Evolutionary conservation across 2,888 invertebrate species (phyloP).

Genomic region (Theretra japonica): DNA sequence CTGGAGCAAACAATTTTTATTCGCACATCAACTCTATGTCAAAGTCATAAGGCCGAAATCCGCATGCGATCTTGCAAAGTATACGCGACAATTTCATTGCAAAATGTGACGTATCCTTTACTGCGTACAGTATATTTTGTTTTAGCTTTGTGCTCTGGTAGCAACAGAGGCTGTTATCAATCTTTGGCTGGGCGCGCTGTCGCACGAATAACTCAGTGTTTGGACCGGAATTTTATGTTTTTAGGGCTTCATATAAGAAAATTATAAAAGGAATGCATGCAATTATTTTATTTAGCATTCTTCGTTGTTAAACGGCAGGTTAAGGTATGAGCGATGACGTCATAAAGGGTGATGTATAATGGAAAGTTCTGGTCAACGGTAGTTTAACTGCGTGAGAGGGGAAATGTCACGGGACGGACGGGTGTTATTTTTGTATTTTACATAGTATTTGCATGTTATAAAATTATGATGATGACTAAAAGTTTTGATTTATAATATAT

Average conservation of each 20-base stretch:
- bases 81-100: not conserved
- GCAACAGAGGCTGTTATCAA: slow-evolving; percentile 31
- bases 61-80: not conserved
- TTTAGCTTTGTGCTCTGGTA: not conserved
- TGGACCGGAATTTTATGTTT: slow-evolving; percentile 23
- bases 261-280: not conserved
- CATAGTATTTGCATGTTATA: too few species aligned
- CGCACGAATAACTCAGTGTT: slow-evolving; percentile 36
- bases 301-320: not conserved
- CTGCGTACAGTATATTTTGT: slow-evolving; percentile 2
- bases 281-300: not conserved
- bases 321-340: not conserved
- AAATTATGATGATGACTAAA: too few species aligned
- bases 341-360: not conserved
- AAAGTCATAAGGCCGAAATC: not conserved
- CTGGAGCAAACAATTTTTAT: slow-evolving; percentile 14
- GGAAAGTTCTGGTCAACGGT: too few species aligned
- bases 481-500: too few species aligned
- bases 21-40: not conserved
- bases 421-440: too few species aligned
- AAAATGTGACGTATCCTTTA: not conserved
- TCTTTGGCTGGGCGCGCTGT: slow-evolving; percentile 45
- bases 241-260: slow-evolving; percentile 14
- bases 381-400: too few species aligned
- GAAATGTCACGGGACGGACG: too few species aligned